phyloP scores from a whole-genome alignment of 2,797 vertebrate species.

The Micropoecilia bifurca region DNA sequence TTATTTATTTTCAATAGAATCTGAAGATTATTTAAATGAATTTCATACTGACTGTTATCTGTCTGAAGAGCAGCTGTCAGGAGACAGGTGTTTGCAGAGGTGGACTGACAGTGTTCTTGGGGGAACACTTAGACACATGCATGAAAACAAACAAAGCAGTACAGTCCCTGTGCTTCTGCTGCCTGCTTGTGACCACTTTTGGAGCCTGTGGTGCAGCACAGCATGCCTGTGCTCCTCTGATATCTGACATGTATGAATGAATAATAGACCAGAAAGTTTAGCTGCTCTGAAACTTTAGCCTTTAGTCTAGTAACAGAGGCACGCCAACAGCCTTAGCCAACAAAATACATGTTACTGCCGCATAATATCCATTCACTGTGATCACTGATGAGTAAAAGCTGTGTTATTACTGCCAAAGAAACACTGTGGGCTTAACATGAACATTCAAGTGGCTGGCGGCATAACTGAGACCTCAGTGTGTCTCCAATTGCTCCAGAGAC shows the following conservation, averaged over 20 bases:
- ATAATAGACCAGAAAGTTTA: conserved; percentile 75
- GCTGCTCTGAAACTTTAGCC: conserved; percentile 65
- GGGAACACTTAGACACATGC: conserved; percentile 25
- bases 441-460: conserved; percentile 1
- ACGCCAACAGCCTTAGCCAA: conserved; percentile 38
- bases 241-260: conserved; percentile 72
- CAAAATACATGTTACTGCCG: conserved; percentile 44
- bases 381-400: conserved; percentile 58
- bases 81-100: conserved; percentile 27
- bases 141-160: not conserved
- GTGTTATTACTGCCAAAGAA: conserved; percentile 31
- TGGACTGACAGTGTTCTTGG: conserved; percentile 10
- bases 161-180: conserved; percentile 18
- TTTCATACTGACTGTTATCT: not conserved
- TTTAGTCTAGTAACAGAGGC: conserved; percentile 57
- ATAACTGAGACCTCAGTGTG: conserved; percentile 32
- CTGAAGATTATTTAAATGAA: not conserved
- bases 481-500: conserved; percentile 51
- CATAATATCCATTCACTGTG: conserved; percentile 62
- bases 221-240: conserved; percentile 35
- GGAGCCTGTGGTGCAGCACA: conserved; percentile 51
- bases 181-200: conserved; percentile 49
- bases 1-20: not conserved
- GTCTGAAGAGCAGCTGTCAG: conserved; percentile 15
- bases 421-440: conserved; percentile 55